phyloP scores from a whole-genome alignment of 2,888 invertebrate species.

The Archaeoteleia sp. region DNA sequence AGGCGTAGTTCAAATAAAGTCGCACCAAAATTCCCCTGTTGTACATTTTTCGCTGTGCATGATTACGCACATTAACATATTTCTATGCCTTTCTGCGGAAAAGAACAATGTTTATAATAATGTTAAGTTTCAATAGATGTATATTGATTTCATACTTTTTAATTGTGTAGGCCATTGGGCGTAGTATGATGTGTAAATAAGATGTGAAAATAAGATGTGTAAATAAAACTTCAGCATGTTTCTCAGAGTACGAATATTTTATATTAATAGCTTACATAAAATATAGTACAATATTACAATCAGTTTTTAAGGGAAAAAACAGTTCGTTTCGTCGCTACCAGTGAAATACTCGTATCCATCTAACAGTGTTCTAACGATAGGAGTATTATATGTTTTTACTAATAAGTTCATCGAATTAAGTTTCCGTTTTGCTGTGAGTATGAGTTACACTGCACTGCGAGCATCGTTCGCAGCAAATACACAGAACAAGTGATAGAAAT shows the following conservation, averaged over 20 bases:
- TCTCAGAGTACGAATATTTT: constrained; percentile 65
- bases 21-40: no score
- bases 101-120: no score
- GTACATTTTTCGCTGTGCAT: no score
- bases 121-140: no score
- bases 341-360: constrained; percentile 67
- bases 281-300: constrained; percentile 74
- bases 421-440: constrained; percentile 62
- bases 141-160: no score
- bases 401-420: constrained; percentile 66
- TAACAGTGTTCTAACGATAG: constrained; percentile 68
- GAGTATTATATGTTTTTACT: constrained; percentile 63
- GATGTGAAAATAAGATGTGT: background rate
- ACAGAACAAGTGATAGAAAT: constrained; percentile 38
- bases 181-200: no score
- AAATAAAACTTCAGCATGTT: background rate
- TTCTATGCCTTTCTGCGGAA: no score
- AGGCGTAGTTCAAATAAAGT: no score
- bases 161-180: no score
- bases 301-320: constrained; percentile 70
- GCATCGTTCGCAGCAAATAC: constrained; percentile 63
- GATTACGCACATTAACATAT: no score
- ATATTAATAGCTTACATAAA: constrained; percentile 73
- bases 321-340: constrained; percentile 67
- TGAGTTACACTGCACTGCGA: constrained; percentile 62